Conservation (phyloP, 2,888 invertebrate genomes). For the Lochmaea crataegi region DNA sequence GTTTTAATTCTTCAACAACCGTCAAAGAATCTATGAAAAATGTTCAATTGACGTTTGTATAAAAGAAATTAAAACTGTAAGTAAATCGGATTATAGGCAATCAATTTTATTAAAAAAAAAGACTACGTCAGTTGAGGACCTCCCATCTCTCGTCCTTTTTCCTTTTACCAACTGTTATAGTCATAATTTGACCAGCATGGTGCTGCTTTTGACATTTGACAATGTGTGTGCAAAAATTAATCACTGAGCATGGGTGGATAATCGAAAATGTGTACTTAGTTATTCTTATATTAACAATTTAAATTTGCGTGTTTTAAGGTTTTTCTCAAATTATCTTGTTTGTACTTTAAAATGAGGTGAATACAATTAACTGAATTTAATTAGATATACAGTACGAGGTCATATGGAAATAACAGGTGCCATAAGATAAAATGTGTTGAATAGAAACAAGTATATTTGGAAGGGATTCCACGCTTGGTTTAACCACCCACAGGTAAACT, state of each 20-base stretch:
- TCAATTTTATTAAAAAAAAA: constrained; percentile 51
- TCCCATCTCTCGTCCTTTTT: constrained; percentile 59
- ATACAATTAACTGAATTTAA: background rate
- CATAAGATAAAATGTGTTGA: too few relatives aligned
- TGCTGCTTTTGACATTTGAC: constrained; percentile 65
- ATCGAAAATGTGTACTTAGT: constrained; percentile 40
- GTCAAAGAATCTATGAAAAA: background rate
- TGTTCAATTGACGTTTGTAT: background rate
- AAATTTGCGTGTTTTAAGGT: constrained; percentile 1
- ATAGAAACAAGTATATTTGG: too few relatives aligned
- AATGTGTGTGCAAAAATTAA: constrained; percentile 59
- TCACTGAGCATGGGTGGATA: constrained; percentile 42
- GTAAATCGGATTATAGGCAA: constrained; percentile 48
- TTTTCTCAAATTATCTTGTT: background rate
- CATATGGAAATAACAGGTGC: too few relatives aligned
- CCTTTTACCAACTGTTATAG: constrained; percentile 57
- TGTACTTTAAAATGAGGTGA: background rate
- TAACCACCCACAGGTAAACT: too few relatives aligned
- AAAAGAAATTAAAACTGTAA: constrained; percentile 12
- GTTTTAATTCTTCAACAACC: background rate
- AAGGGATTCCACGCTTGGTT: too few relatives aligned
- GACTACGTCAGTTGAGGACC: constrained; percentile 61
- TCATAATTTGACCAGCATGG: constrained; percentile 64
- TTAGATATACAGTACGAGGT: too few relatives aligned
- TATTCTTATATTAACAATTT: constrained; percentile 27